Evolutionary conservation across 2,888 invertebrate species (phyloP).

Genomic region (Drosophila meridionalis): DNA sequence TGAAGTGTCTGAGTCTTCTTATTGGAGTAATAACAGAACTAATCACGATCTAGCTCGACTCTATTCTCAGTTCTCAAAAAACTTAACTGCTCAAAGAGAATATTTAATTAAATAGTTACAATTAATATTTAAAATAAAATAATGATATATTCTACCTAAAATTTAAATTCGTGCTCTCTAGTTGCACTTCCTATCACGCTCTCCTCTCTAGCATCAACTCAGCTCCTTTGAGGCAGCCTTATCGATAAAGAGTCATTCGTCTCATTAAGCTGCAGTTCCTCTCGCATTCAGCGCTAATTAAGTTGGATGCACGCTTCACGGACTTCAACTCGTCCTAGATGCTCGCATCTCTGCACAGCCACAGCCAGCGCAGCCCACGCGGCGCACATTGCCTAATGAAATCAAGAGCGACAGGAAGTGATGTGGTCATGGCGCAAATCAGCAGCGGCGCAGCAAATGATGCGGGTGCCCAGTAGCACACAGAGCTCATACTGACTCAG

Average conservation of each 20-base stretch:
- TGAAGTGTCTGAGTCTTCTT: too few relatives aligned
- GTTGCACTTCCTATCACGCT: background rate
- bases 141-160: too few relatives aligned
- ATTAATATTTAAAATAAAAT: too few relatives aligned
- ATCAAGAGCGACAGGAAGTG: conserved; percentile 74
- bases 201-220: background rate
- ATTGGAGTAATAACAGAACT: background rate
- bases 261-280: conserved; percentile 68
- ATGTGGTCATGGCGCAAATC: conserved; percentile 51
- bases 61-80: background rate
- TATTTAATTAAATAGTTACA: too few relatives aligned
- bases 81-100: background rate
- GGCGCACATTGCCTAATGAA: conserved; percentile 46
- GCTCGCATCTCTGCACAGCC: conserved; percentile 6
- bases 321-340: conserved; percentile 8
- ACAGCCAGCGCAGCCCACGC: conserved; percentile 31
- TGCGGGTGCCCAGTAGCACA: conserved; percentile 41
- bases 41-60: background rate
- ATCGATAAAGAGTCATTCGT: conserved; percentile 54
- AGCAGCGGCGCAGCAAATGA: conserved; percentile 27
- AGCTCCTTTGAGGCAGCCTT: conserved; percentile 39
- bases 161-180: background rate
- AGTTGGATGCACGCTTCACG: conserved; percentile 61
- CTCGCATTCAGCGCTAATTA: conserved; percentile 57
- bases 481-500: conserved; percentile 1